Conservation (phyloP, 2,888 invertebrate genomes). For the Oscheius sp. region DNA sequence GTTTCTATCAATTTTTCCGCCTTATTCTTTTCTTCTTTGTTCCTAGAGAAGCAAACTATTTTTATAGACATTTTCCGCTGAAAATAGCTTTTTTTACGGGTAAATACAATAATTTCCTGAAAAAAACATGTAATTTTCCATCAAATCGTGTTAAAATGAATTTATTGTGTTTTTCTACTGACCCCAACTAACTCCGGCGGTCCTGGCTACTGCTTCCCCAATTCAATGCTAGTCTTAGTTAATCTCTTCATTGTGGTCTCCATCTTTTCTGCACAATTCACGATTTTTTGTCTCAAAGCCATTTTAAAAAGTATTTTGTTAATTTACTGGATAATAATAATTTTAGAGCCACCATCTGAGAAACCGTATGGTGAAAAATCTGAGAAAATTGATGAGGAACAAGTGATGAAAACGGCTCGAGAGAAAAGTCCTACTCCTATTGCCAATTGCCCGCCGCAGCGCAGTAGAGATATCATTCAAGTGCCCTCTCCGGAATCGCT, state of each 20-base stretch:
- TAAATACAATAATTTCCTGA: no score
- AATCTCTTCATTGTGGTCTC: background rate
- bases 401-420: background rate
- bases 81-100: no score
- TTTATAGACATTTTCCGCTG: no score
- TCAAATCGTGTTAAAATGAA: no score
- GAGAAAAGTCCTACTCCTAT: background rate
- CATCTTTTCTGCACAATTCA: slow-evolving; percentile 16
- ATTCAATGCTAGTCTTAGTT: background rate
- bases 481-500: no score
- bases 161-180: no score
- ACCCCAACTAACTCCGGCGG: background rate
- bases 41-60: no score
- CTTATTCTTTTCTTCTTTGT: no score
- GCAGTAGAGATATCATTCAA: no score
- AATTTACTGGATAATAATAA: background rate
- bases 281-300: slow-evolving; percentile 11
- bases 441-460: background rate
- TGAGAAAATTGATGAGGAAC: slow-evolving; percentile 3
- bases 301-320: slow-evolving; percentile 4
- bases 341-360: background rate
- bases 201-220: background rate
- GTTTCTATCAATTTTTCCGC: background rate
- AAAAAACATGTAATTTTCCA: no score
- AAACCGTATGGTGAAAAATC: background rate